Evolutionary conservation across 2,888 invertebrate species (phyloP), one percentile per base, ranked within the genome.

Genomic region (Colostygia pectinataria): DNA sequence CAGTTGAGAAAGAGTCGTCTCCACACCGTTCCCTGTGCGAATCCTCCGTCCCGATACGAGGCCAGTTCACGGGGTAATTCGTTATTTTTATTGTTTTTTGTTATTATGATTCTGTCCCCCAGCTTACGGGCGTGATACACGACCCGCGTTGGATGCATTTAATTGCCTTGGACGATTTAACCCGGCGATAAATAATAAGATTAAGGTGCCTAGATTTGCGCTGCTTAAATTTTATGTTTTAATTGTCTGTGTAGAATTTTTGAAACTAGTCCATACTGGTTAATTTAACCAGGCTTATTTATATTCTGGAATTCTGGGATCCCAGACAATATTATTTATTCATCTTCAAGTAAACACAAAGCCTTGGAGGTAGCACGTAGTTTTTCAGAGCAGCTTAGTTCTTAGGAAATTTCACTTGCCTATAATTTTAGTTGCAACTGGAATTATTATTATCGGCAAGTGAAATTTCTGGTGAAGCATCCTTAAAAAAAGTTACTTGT

Each of bases 81-180:
- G 85, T 90, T 90, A 90, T 87, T 90, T 90, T 90, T 89, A 89
- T 90, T 88, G 88, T 89, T 90, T 89, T 89, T 89, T 88, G 86
- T 90, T 90, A 89, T 89, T 89, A 89, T 89, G 87, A 85, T 87
- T 79, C 83, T 82, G 84, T 85, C 88, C 83, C 77, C 74, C 71
- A 84, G 88, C 84, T 88, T 88, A 87, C 82, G 69, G 66, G 71
- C n/a, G 73, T 89, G 87, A 89, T 87, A 81, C 87, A 89, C 80
- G 73, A 77, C 73, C 65, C 54, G 79, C 81, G 68, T 75, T 82
- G 88, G 87, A 82, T 89, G 89, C 88, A 83, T 86, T 88, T 89
- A 89, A 89, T 89, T 89, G 88, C 85, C 74, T 64, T 71, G 68
- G 73, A 78, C 83, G 83, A 79, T 82, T 82, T 76, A 71, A 75